A percentile compares a stretch with the other conserved stretches of the same genome.
Conservation (phyloP, 2,888 invertebrate genomes). For the Fabriciana adippe region DNA sequence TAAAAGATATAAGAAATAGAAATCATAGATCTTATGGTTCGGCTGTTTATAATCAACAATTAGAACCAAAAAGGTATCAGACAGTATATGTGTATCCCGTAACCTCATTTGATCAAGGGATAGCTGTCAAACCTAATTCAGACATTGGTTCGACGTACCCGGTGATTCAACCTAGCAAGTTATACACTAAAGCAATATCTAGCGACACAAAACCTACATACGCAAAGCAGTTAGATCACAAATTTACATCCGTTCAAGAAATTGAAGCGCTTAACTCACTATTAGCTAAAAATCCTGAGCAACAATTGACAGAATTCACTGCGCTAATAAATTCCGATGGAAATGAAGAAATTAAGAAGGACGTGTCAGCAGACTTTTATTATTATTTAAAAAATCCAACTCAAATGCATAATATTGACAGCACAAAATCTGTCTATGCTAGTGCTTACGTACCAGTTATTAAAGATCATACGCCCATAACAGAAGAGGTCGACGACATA, state of each 20-base stretch:
- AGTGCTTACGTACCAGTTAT: conserved; percentile 49
- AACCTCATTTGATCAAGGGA: conserved; percentile 64
- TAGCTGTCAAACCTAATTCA: conserved; percentile 70
- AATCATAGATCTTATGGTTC: conserved; percentile 73
- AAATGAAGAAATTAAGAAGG: conserved; percentile 48
- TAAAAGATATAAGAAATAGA: conserved; percentile 57
- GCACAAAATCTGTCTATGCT: conserved; percentile 52
- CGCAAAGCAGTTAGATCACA: conserved; percentile 61
- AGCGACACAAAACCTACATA: conserved; percentile 59
- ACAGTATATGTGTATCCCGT: conserved; percentile 57
- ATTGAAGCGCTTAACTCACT: conserved; percentile 71
- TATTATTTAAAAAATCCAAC: conserved; percentile 63
- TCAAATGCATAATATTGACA: conserved; percentile 49
- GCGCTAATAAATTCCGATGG: conserved; percentile 61
- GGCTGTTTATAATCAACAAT: conserved; percentile 55
- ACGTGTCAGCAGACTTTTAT: conserved; percentile 65
- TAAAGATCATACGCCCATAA: conserved; percentile 71
- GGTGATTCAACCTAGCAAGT: conserved; percentile 41
- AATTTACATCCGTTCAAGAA: conserved; percentile 63
- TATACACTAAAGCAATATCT: conserved; percentile 59
- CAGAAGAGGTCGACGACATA: conserved; percentile 70
- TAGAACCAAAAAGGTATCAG: conserved; percentile 54
- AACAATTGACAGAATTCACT: conserved; percentile 76
- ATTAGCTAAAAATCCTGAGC: conserved; percentile 71
- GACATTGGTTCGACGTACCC: conserved; percentile 54